Evolutionary conservation across 2,888 invertebrate genomes (phyloP).

Genomic region (Periphyllus acericola): DNA sequence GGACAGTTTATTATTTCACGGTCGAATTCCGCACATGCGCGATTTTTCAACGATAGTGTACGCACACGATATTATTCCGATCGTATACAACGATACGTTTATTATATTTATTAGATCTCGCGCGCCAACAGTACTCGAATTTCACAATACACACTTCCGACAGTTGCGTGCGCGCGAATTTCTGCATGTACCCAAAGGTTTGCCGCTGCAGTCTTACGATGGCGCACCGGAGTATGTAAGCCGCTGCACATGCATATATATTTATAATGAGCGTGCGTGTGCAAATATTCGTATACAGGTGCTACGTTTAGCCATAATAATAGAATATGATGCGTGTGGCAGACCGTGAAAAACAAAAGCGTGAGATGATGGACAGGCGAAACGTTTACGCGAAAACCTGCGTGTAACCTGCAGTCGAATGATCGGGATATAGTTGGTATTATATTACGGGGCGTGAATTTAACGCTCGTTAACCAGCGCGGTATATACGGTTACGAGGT

Average conservation of each 20-base stretch:
- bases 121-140: background rate
- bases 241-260: background rate
- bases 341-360: background rate
- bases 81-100: no score
- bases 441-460: background rate
- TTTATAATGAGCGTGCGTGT: background rate
- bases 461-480: background rate
- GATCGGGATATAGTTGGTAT: no score
- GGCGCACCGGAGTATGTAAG: background rate
- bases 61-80: background rate
- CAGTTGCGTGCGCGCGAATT: background rate
- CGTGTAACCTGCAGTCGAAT: background rate
- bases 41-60: background rate
- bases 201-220: background rate
- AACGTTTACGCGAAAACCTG: background rate
- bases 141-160: constrained; percentile 4
- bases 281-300: background rate
- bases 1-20: constrained; percentile 39
- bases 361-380: background rate
- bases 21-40: background rate
- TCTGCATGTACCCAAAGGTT: background rate
- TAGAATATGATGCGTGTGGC: background rate
- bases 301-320: no score
- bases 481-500: background rate
- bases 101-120: background rate